A percentile compares a stretch with the other conserved stretches of the same genome.
phyloP scores from a whole-genome alignment of 2,797 vertebrate species.

The Sebastiscus albofasciatus region DNA sequence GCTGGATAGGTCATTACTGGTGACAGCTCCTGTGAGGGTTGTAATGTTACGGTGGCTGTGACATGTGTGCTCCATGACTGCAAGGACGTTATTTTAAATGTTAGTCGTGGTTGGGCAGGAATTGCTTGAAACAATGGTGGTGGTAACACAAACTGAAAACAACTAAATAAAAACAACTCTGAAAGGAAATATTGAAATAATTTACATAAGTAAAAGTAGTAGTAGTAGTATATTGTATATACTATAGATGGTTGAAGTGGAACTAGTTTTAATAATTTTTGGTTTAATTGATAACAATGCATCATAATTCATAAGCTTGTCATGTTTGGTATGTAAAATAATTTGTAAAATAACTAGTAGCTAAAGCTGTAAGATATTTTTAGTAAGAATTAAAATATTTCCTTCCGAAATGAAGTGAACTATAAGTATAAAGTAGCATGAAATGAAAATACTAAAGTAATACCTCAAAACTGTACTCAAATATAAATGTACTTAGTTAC shows the following conservation, averaged over 20 bases:
- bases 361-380: background rate
- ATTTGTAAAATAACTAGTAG: background rate
- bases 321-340: background rate
- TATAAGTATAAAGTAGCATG: background rate
- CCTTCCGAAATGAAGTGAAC: background rate
- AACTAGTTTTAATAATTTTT: background rate
- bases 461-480: background rate
- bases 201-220: too few species aligned
- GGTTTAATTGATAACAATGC: background rate
- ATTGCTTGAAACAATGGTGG: constrained; percentile 8
- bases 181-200: background rate
- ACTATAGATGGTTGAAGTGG: background rate
- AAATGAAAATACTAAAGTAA: background rate
- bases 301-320: background rate
- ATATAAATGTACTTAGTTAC: too few species aligned
- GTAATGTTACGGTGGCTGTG: constrained; percentile 37
- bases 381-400: background rate
- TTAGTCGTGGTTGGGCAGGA: constrained; percentile 19
- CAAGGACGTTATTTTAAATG: constrained; percentile 42
- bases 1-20: constrained; percentile 60
- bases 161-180: background rate
- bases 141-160: background rate
- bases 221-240: background rate
- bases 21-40: constrained; percentile 37
- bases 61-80: constrained; percentile 26